Evolutionary conservation across 2,888 invertebrate genomes (phyloP), one percentile per base, ranked within the genome.

Genomic region (Homarus gammarus): DNA sequence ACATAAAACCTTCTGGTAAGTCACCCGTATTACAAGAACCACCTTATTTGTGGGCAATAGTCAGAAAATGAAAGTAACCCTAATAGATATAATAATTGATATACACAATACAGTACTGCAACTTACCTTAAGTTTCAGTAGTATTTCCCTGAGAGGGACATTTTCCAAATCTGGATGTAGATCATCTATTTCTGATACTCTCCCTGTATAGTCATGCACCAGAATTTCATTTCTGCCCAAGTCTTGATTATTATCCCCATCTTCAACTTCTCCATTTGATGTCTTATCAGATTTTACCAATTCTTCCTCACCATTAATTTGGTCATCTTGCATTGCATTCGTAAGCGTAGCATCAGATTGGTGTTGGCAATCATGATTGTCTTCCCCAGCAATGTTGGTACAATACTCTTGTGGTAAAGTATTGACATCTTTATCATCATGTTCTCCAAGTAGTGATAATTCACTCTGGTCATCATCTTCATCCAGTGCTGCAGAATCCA

Each of bases 51-150:
- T n/a, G n/a, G n/a, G n/a, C n/a, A n/a, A n/a, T n/a, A n/a, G n/a
- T n/a, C n/a, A n/a, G n/a, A n/a, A n/a, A n/a, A n/a, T n/a, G n/a
- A n/a, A n/a, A n/a, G n/a, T n/a, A n/a, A n/a, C n/a, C n/a, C n/a
- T n/a, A n/a, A n/a, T n/a, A n/a, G n/a, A n/a, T n/a, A n/a, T n/a
- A n/a, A n/a, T n/a, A n/a, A n/a, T n/a, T n/a, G 33, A 68, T 78
- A 70, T 12, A 40, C 18, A 31, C 18, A 40, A 18, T 56, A 79
- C 22, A 36, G 22, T 15, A 79, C 22, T 33, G 22, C 15, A 5
- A 61, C 87, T 22, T 40, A 87, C 87, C 87, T 88, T 88, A 15
- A 88, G 77, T 83, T 88, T 88, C 22, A 88, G 36, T 33, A 88
- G 44, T 15, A 88, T 88, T 77, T 88, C 87, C 36, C 87, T 72